Evolutionary conservation across 37 sponge, comb jelly and placozoan genomes (phyloP), one percentile per base, ranked within the genome.

Genomic region (Mnemiopsis leidyi): DNA sequence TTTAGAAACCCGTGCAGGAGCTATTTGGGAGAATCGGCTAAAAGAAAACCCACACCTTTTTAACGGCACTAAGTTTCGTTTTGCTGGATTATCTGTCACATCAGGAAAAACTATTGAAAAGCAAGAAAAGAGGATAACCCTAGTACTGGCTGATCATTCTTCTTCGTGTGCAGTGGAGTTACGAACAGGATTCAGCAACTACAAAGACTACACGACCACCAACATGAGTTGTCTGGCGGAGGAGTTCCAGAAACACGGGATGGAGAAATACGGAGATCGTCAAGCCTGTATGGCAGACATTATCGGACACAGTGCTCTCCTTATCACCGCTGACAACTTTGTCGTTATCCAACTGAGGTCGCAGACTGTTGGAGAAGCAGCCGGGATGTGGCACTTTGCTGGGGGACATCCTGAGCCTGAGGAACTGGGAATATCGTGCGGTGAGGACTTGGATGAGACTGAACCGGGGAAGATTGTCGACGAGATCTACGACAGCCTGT

Each of bases 351-450:
- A 85, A 21, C 61, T 85, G 3, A 28, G 90, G 39, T 85, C 90
- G 0, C 61, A 38, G 13, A 21, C 26, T 2, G 90, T 85, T 0
- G 32, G 79, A 3, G 90, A 85, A 3, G 25, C 9, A 1, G 36
- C 25, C 3, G 90, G 90, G 2, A 85, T 85, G 90, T 85, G 90
- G 90, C 90, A 85, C 61, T 85, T 85, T 28, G 3, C 35, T n/a
- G 90, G 90, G 90, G 90, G 90, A 23, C 90, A 85, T 61, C 36
- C 90, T 21, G 90, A 85, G 23, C 90, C 90, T 2, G 40, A n/a
- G 61, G 90, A 85, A 5, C n/a, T 85, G 26, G 90, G 90, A 23
- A 39, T 85, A 13, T 36, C 9, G 18, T 32, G 32, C 18, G 36
- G 79, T 9, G 90, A 85, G 1, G 90, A 40, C 20, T 5, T 85